Evolutionary conservation across 2,797 vertebrate genomes (phyloP).

Genomic region (Thunnus albacares): DNA sequence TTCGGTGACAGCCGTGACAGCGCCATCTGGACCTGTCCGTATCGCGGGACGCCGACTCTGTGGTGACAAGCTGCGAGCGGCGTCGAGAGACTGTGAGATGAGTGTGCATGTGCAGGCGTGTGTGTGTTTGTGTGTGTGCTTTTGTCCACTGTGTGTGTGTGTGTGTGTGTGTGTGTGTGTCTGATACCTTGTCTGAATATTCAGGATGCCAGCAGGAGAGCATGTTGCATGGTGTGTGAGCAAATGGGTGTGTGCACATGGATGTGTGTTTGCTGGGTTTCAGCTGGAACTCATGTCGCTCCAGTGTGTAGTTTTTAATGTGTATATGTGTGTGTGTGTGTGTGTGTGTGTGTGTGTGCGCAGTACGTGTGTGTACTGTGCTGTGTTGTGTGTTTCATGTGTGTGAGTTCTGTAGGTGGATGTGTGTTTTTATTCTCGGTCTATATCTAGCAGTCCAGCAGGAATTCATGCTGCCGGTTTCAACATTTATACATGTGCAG

Average conservation of each 20-base stretch:
- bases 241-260: constrained; percentile 31
- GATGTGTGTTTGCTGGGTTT: constrained; percentile 7
- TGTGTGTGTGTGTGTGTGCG: constrained; percentile 1
- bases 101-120: background rate
- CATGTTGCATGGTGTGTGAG: constrained; percentile 58
- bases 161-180: constrained; percentile 10
- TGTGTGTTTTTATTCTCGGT: constrained; percentile 30
- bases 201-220: constrained; percentile 59
- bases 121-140: background rate
- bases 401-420: constrained; percentile 11
- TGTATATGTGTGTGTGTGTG: constrained; percentile 4
- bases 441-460: constrained; percentile 39
- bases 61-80: constrained; percentile 76
- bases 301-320: background rate
- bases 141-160: constrained; percentile 3
- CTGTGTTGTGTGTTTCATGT: constrained; percentile 7
- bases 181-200: constrained; percentile 35
- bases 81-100: constrained; percentile 48
- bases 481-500: constrained; percentile 22
- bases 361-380: background rate
- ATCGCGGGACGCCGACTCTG: constrained; percentile 69
- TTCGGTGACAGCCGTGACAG: constrained; percentile 86
- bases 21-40: constrained; percentile 86
- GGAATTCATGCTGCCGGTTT: constrained; percentile 37
- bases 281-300: constrained; percentile 28